Conservation (phyloP, 2,113 vertebrate species). For the Gambusia affinis region DNA sequence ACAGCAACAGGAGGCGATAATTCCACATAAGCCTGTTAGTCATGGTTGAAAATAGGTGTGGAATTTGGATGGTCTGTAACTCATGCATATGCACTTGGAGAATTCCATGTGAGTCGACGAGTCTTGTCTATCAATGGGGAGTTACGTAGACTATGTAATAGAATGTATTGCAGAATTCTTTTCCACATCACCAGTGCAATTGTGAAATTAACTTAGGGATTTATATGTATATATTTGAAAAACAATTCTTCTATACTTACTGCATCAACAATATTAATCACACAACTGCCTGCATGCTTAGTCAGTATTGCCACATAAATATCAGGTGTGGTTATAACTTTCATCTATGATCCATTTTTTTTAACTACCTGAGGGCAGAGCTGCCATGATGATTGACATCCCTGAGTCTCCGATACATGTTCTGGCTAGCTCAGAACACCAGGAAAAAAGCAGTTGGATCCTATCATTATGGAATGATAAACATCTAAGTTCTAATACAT, state of each 20-base stretch:
- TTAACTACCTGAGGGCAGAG: slow-evolving; percentile 23
- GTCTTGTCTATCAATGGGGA: neutral
- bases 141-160: neutral
- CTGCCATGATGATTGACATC: slow-evolving; percentile 51
- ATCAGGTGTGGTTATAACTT: slow-evolving; percentile 24
- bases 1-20: slow-evolving; percentile 63
- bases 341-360: slow-evolving; percentile 36
- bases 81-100: slow-evolving; percentile 37
- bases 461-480: slow-evolving; percentile 77
- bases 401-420: slow-evolving; percentile 50
- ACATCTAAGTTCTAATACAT: slow-evolving; percentile 71
- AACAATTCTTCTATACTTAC: too few species aligned
- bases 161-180: neutral
- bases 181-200: neutral
- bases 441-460: slow-evolving; percentile 54
- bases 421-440: slow-evolving; percentile 56
- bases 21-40: slow-evolving; percentile 73
- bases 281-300: slow-evolving; percentile 17
- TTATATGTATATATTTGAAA: too few species aligned
- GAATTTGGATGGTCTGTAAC: slow-evolving; percentile 68
- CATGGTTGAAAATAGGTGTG: slow-evolving; percentile 70
- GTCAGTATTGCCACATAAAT: slow-evolving; percentile 32
- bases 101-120: slow-evolving; percentile 26
- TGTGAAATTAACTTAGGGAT: neutral
- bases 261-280: neutral